Conservation (phyloP, 2,888 invertebrate genomes). For the Amphipoea oculea region DNA sequence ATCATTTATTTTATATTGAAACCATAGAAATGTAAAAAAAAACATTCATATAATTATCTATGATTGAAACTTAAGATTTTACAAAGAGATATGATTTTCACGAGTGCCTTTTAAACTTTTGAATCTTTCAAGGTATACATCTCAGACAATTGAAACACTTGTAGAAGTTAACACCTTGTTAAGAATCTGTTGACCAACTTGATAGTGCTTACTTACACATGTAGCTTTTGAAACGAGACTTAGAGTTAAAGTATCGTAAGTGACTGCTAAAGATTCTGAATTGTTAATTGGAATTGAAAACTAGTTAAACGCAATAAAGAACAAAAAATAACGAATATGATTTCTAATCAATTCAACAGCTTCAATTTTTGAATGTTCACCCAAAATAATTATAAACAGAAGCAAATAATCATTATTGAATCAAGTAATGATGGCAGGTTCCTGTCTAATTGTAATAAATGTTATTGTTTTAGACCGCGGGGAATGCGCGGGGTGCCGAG, state of each 20-base stretch:
- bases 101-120: background rate
- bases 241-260: background rate
- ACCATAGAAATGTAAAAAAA: no score
- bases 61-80: background rate
- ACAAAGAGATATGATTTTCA: no score
- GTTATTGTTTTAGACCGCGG: background rate
- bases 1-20: background rate
- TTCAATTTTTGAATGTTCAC: background rate
- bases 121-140: background rate
- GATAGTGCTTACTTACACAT: constrained; percentile 4
- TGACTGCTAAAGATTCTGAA: constrained; percentile 4
- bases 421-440: background rate
- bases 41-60: no score
- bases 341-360: background rate
- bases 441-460: background rate
- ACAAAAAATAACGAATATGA: background rate
- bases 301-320: background rate
- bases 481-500: no score
- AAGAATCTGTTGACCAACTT: background rate
- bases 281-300: background rate
- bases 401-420: background rate
- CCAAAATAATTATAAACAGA: background rate
- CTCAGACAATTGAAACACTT: constrained; percentile 2
- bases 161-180: constrained; percentile 18
- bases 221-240: constrained; percentile 12